Conservation (phyloP, 1,140 invertebrate species). For the Caligus rogercresseyi region DNA sequence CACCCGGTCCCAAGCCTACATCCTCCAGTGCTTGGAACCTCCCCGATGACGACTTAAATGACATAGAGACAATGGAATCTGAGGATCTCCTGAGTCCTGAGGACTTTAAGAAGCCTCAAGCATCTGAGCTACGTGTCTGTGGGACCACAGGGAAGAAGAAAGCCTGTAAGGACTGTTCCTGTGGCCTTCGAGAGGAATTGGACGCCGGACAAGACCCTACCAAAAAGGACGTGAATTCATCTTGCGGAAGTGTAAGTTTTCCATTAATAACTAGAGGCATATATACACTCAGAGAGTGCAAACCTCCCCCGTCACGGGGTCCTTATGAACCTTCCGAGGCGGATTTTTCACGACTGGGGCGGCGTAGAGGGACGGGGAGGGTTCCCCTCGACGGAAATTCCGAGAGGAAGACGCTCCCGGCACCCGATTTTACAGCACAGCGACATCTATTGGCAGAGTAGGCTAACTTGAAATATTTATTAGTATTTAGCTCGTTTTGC, state of each 20-base stretch:
- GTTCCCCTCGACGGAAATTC: too few species aligned
- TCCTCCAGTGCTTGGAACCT: neutral
- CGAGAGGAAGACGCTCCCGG: too few species aligned
- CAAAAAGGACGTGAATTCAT: slow-evolving; percentile 46
- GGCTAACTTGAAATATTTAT: too few species aligned
- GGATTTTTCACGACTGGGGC: too few species aligned
- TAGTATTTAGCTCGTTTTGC: too few species aligned
- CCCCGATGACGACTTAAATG: neutral
- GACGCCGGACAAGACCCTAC: slow-evolving; percentile 32
- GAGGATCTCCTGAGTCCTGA: neutral
- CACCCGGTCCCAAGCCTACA: neutral
- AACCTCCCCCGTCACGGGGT: too few species aligned
- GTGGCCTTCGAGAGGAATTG: slow-evolving; percentile 86
- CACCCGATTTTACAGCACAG: too few species aligned
- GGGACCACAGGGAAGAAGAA: slow-evolving; percentile 77
- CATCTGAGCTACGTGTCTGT: slow-evolving; percentile 40
- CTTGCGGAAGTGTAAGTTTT: slow-evolving; percentile 81
- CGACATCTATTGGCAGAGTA: too few species aligned
- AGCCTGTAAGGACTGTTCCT: slow-evolving; percentile 94
- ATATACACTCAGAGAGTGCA: too few species aligned
- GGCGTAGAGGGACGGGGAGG: too few species aligned
- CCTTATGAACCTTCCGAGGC: too few species aligned
- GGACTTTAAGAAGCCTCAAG: neutral
- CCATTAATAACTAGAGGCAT: slow-evolving; percentile 3
- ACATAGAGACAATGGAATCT: neutral